Evolutionary conservation across 2,113 vertebrate species (phyloP).

Genomic region (Alexandromys fortis): DNA sequence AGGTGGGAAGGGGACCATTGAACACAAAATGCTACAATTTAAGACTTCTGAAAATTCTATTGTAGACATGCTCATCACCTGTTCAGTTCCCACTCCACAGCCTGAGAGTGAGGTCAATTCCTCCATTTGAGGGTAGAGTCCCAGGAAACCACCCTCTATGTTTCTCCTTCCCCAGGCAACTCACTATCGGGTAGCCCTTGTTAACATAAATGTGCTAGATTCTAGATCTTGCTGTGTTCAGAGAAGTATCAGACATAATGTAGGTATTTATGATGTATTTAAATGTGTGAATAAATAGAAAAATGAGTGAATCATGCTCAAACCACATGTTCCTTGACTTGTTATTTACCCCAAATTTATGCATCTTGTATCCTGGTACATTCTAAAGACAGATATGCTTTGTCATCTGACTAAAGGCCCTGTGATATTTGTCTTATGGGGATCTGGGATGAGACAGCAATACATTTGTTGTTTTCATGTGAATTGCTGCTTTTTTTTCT

Average conservation of each 20-base stretch:
- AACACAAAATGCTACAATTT: background rate
- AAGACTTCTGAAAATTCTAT: background rate
- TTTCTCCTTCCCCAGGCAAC: background rate
- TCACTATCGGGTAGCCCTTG: background rate
- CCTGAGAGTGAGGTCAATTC: background rate
- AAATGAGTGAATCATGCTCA: background rate
- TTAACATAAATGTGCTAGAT: background rate
- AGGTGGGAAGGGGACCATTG: background rate
- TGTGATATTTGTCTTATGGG: background rate
- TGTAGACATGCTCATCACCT: background rate
- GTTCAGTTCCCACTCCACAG: background rate
- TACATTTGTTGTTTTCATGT: background rate
- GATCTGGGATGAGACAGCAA: background rate
- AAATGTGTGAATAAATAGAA: background rate
- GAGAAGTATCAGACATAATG: background rate
- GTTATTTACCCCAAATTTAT: background rate
- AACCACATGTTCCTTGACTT: background rate
- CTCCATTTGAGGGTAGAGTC: background rate
- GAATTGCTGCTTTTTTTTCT: background rate
- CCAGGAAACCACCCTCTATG: rapidly evolving
- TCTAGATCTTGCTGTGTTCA: background rate
- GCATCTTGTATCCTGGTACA: background rate
- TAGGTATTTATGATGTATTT: background rate
- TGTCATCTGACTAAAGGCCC: background rate
- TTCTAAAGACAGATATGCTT: background rate